These are phyloP conservation scores for Ciconia stormi DNA, from an alignment of 2,113 vertebrate genomes.

Conservation along the genomic window DNA sequence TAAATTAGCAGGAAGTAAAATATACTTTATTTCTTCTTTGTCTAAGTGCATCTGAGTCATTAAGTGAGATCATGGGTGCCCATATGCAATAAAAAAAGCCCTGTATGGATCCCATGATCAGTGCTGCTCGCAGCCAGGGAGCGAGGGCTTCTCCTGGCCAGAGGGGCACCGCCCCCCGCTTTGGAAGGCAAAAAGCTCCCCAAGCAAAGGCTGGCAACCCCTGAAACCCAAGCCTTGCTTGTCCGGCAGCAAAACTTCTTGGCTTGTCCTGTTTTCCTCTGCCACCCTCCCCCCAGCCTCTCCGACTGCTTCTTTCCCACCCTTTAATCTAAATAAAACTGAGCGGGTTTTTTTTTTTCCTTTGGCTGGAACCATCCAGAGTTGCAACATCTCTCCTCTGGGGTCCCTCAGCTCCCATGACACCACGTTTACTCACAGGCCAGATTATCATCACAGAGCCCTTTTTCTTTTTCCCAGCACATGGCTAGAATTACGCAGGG, in stretches of 20 bases:
- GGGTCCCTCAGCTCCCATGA: constrained; percentile 81
- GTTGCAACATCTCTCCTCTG: constrained; percentile 75
- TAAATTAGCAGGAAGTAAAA: constrained; percentile 62
- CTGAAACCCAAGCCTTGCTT: neutral
- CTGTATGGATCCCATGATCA: neutral
- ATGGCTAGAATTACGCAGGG: constrained; percentile 51
- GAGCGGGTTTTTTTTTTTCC: neutral
- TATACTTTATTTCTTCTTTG: constrained; percentile 61
- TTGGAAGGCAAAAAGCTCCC: neutral
- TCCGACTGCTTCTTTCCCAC: constrained; percentile 72
- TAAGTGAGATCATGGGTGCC: constrained; percentile 63
- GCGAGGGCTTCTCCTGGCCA: neutral
- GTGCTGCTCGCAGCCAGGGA: neutral
- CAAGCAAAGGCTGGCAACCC: neutral
- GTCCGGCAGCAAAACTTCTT: neutral
- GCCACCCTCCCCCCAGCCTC: constrained; percentile 10
- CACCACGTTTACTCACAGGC: constrained; percentile 72
- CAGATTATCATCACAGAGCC: constrained; percentile 57
- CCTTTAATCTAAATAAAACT: constrained; percentile 81
- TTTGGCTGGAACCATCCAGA: constrained; percentile 49
- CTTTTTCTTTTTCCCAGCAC: constrained; percentile 68
- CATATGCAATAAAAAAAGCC: neutral
- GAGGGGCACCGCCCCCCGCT: fast-evolving
- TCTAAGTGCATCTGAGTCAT: constrained; percentile 59
- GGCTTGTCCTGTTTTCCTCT: constrained; percentile 31